A percentile compares a stretch with the other conserved stretches of the same genome.
Conservation (phyloP, 2,888 invertebrate species). For the Candidula unifasciata region DNA sequence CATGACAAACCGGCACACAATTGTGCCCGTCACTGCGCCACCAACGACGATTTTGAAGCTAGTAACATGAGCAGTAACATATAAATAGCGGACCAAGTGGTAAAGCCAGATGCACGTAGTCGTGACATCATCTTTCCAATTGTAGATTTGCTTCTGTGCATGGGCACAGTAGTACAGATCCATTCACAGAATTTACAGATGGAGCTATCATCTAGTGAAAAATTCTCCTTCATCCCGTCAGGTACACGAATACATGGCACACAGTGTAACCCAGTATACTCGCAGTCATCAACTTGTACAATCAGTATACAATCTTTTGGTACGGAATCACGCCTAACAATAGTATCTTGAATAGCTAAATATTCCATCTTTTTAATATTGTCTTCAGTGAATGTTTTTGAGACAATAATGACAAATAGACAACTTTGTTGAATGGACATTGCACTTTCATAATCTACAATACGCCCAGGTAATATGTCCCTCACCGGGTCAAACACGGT, state of each 20-base stretch:
- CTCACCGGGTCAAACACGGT: neutral
- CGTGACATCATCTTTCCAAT: neutral
- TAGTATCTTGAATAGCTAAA: conserved; percentile 13
- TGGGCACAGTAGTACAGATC: neutral
- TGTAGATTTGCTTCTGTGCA: neutral
- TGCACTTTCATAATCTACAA: neutral
- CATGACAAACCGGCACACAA: too few relatives aligned
- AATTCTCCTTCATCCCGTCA: neutral
- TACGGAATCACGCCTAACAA: neutral
- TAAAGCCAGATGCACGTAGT: neutral
- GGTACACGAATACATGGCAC: conserved; percentile 17
- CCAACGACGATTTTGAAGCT: neutral
- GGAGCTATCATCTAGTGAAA: neutral
- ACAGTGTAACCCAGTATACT: neutral
- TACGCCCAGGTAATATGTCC: neutral
- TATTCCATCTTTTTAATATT: neutral
- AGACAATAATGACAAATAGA: conserved; percentile 3
- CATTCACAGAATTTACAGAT: neutral
- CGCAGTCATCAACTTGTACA: neutral
- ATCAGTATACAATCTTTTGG: conserved; percentile 6
- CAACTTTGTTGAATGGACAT: neutral
- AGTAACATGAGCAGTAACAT: neutral
- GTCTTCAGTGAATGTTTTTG: conserved; percentile 15
- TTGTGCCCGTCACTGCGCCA: too few relatives aligned
- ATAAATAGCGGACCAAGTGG: neutral